Evolutionary conservation across 1,140 invertebrate genomes (phyloP).

Genomic region (Hormaphis cornu): DNA sequence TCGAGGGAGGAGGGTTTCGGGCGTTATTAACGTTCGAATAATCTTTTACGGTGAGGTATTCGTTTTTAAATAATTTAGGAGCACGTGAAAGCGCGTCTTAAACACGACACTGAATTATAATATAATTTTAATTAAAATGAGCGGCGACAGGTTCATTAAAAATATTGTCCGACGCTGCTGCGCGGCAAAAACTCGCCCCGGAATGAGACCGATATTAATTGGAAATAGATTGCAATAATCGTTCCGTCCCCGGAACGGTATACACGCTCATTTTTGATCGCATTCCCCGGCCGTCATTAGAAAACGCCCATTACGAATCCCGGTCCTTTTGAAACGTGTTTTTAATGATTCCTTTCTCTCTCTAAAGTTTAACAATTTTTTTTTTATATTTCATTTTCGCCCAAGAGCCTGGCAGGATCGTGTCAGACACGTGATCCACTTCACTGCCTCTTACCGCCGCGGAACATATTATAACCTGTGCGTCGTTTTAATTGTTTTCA

Average conservation of each 20-base stretch:
- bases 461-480: slow-evolving; percentile 22
- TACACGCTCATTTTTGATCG: slow-evolving; percentile 30
- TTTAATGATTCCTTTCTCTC: slow-evolving; percentile 25
- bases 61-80: slow-evolving; percentile 26
- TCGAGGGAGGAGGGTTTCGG: background rate
- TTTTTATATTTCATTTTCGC: background rate
- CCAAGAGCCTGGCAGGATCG: background rate
- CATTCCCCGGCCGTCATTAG: slow-evolving; percentile 28
- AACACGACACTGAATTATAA: slow-evolving; percentile 30
- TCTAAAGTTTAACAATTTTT: slow-evolving; percentile 28
- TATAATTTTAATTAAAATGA: slow-evolving; percentile 30
- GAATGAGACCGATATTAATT: slow-evolving; percentile 32
- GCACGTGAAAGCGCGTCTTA: slow-evolving; percentile 6
- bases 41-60: slow-evolving; percentile 22
- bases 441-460: background rate
- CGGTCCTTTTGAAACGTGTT: slow-evolving; percentile 24
- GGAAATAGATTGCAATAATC: slow-evolving; percentile 33
- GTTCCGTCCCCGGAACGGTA: slow-evolving; percentile 4
- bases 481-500: slow-evolving; percentile 26
- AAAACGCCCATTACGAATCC: slow-evolving; percentile 24
- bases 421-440: slow-evolving; percentile 27
- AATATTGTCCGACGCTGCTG: slow-evolving; percentile 4
- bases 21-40: slow-evolving; percentile 24
- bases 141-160: slow-evolving; percentile 28
- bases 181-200: background rate